Evolutionary conservation across 2,797 vertebrate species (phyloP), one percentile per base, ranked within the genome.

Genomic region (Sternarchorhynchus goeldii): DNA sequence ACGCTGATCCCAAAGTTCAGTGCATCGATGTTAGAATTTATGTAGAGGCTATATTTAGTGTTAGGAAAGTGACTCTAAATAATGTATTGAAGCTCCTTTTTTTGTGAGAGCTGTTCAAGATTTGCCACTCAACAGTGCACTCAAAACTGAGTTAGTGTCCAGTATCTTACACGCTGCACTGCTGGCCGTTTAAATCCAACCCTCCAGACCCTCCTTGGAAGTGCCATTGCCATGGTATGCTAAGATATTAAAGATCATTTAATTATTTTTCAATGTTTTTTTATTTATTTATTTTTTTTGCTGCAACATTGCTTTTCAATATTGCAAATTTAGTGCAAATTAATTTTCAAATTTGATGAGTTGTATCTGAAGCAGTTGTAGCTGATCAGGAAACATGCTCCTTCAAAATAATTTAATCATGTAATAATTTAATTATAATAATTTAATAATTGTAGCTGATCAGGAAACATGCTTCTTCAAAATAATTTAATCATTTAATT

Each of bases 351-450:
- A 76, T 82, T 78, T 69, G 77, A 65, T 65, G 36, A 29, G 65
- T 74, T 69, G 34, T 64, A 69, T 55, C 75, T 74, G 67, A 73
- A 68, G 75, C 68, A 10, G 50, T 68, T 31, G 45, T 12, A 14
- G 45, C 45, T 12, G 10, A 50, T 12, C 45, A 50, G 45, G 14
- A 45, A 8, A 36, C 34, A 36, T 36, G 34, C 34, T 6, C 56
- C 64, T 74, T 75, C 71, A 63, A 69, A 63, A 76, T 65, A 64
- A 74, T 65, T 64, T 66, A 20, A 39, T 34, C 72, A 66, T 62
- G 58, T 14, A 16, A 36, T 83, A 81, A 85, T 83, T 50, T 74
- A 17, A 71, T 85, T 83, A 83, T 41, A 41, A 41, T 41, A 41
- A 5, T 41, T 7, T 41, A 41, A 41, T 6, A 41, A 25, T 68